Conservation (phyloP, 2,888 invertebrate species). For the Drosophila meridionalis region DNA sequence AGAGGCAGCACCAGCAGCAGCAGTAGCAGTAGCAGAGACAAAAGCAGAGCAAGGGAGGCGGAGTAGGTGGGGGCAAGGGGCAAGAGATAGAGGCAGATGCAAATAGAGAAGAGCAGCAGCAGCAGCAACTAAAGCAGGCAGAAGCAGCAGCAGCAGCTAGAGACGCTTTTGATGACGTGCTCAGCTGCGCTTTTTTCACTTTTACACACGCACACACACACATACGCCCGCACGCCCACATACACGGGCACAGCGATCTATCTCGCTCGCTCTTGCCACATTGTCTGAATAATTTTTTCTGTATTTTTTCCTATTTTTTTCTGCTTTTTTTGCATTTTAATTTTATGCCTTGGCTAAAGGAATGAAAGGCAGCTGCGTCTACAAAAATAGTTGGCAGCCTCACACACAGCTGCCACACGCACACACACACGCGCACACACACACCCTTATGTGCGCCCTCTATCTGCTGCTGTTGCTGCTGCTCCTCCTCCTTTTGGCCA, state of each 20-base stretch:
- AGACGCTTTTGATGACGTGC: constrained; percentile 65
- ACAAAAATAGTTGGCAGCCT: constrained; percentile 66
- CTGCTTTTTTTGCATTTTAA: constrained; percentile 68
- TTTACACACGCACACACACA: constrained; percentile 37
- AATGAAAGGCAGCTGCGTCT: constrained; percentile 67
- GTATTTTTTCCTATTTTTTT: neutral
- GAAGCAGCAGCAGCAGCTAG: constrained; percentile 27
- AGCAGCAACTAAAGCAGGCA: constrained; percentile 13
- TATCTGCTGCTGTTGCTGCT: neutral
- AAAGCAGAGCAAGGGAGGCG: neutral
- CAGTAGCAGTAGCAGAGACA: constrained; percentile 5
- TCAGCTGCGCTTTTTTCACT: constrained; percentile 76
- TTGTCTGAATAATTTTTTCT: constrained; percentile 41
- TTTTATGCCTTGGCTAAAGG: constrained; percentile 62
- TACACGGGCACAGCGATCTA: constrained; percentile 5
- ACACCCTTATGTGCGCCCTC: neutral
- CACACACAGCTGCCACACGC: constrained; percentile 5
- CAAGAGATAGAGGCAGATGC: constrained; percentile 9
- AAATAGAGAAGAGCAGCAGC: constrained; percentile 15
- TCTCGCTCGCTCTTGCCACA: constrained; percentile 20
- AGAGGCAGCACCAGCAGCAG: constrained; percentile 1
- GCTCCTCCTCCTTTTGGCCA: constrained; percentile 13
- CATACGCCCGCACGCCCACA: constrained; percentile 11
- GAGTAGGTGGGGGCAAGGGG: neutral
- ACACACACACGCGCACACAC: neutral